phyloP scores from a whole-genome alignment of 2,888 invertebrate genomes.

The Eretmocerus hayati region DNA sequence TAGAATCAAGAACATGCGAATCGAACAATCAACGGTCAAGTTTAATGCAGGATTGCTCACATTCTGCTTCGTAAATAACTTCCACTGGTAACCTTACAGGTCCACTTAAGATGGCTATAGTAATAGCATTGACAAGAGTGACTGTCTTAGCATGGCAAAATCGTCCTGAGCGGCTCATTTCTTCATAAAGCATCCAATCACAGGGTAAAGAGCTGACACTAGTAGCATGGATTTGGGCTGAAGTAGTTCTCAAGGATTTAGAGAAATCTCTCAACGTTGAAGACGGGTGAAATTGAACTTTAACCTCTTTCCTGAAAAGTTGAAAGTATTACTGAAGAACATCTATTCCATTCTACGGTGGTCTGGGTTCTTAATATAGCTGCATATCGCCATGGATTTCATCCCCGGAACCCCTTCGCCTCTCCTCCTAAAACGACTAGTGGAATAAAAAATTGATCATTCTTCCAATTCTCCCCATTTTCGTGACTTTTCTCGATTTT shows the following conservation, averaged over 20 bases:
- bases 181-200: conserved; percentile 84
- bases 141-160: conserved; percentile 69
- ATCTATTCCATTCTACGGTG: too few species aligned
- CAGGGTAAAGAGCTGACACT: conserved; percentile 54
- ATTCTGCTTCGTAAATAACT: conserved; percentile 44
- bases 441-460: neutral
- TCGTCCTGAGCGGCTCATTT: conserved; percentile 66
- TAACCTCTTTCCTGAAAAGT: conserved; percentile 54
- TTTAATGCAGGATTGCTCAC: too few species aligned
- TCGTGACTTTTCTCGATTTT: too few species aligned
- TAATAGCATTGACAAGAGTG: conserved; percentile 73
- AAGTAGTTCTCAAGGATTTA: conserved; percentile 36
- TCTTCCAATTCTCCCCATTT: neutral
- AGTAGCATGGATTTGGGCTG: conserved; percentile 41
- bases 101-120: conserved; percentile 73
- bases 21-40: too few species aligned
- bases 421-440: neutral
- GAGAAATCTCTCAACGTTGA: conserved; percentile 52
- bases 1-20: too few species aligned
- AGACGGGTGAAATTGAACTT: conserved; percentile 57
- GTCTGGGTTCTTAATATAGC: too few species aligned
- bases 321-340: conserved; percentile 3
- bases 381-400: too few species aligned
- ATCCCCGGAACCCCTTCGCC: too few species aligned
- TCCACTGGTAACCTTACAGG: conserved; percentile 57